Base-by-base conservation (phyloP, 2,797 vertebrate genomes). In the Perodicticus potto region DNA sequence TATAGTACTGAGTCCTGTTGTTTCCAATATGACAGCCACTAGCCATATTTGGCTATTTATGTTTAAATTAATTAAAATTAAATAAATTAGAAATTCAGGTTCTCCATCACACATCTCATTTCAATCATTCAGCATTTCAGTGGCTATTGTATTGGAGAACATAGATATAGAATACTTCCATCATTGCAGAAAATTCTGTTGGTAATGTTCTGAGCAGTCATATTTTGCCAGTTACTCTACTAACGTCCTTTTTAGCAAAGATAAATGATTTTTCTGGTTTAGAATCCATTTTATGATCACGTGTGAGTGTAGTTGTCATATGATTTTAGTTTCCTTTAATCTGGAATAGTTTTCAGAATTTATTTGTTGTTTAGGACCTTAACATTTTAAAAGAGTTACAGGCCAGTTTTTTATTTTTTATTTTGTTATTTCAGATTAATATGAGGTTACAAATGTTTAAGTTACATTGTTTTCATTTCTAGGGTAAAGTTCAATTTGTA, bases 31-130 rank as follows among this genome's bases (percentile, higher is more conserved):
- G 57, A 22, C 82, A 82, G 37, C 40, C 9, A 80, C 37, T 92
- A 73, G 49, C 34, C 74, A 65, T 12, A 7, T 74, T 49, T 89
- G 78, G 37, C 49, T 87, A 84, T 81, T 86, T 77, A 84, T 94
- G 89, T 88, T 82, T 69, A 61, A 87, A 67, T 55, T 89, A 86
- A 81, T 57, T 43, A 34, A 82, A 78, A 70, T 80, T 59, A 70
- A 78, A n/a, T 86, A 37, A 34, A 63, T 91, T 83, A 90, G 49
- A 96, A 90, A 95, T 89, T 87, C 25, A 70, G 3, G 81, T 85
- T 70, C 67, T 88, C 8, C 17, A n/a, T 78, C 55, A 80, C 25
- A 16, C 11, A 17, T 94, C 23, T 8, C 16, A 49, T 83, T 87
- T 92, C 65, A 59, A 86, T 11, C 16, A 49, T 20, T 29, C n/a